Conservation (phyloP, 53 echinoderm and acorn worm genomes). For the Stichopus horrens region DNA sequence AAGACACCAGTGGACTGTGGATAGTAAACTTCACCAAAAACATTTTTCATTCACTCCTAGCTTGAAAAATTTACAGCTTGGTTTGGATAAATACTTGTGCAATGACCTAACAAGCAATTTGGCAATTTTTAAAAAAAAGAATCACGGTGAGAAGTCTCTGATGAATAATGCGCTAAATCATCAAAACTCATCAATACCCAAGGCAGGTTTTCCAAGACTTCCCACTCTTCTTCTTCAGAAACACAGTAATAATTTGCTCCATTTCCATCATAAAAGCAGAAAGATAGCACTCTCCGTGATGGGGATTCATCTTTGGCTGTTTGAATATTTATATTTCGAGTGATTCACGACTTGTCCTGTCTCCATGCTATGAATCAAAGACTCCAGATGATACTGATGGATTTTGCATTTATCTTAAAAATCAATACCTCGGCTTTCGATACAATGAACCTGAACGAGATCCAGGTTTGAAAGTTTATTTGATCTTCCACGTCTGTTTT, state of each 20-base stretch:
- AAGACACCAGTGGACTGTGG: no score
- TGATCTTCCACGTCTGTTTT: background rate
- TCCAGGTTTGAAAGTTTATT: background rate
- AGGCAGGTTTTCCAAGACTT: background rate
- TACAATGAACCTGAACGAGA: background rate
- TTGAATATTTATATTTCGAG: slow-evolving; percentile 6
- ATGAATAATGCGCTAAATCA: background rate
- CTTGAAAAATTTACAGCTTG: background rate
- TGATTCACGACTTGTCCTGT: background rate
- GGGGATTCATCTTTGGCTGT: background rate
- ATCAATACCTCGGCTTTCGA: background rate
- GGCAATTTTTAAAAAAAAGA: background rate
- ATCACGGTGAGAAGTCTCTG: background rate
- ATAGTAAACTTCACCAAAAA: background rate
- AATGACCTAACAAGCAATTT: slow-evolving; percentile 2
- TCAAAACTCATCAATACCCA: background rate
- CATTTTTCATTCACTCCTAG: background rate
- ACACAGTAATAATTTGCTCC: slow-evolving; percentile 11
- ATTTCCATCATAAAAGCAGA: background rate
- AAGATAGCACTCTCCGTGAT: background rate
- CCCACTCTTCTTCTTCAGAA: background rate
- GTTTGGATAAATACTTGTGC: background rate
- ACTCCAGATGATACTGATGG: background rate
- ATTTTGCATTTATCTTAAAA: background rate
- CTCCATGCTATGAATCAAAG: background rate